Conservation (phyloP, 2,797 vertebrate genomes). For the Holocentrus rufus region DNA sequence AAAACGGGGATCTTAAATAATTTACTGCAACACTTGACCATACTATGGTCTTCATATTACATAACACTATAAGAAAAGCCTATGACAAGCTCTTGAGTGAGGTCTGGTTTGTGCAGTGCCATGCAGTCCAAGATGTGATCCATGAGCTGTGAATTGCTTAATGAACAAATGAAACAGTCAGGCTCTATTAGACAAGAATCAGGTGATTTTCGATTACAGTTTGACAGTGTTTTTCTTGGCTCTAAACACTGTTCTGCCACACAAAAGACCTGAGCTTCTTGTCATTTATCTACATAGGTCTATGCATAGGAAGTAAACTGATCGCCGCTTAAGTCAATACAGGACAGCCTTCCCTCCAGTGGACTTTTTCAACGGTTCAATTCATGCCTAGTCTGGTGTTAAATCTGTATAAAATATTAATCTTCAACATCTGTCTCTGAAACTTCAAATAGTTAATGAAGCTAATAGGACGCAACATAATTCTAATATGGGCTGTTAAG, state of each 20-base stretch:
- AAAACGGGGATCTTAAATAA: conserved; percentile 22
- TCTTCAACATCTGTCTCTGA: background rate
- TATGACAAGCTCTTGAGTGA: background rate
- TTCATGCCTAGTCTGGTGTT: background rate
- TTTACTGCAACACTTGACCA: conserved; percentile 18
- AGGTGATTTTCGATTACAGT: conserved; percentile 49
- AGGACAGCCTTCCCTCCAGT: background rate
- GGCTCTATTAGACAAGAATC: conserved; percentile 39
- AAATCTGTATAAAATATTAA: background rate
- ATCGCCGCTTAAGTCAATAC: background rate
- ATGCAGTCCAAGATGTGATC: conserved; percentile 7
- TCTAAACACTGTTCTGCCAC: conserved; percentile 4
- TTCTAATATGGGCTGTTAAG: conserved; percentile 31
- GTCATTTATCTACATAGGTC: background rate
- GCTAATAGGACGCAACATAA: conserved; percentile 7
- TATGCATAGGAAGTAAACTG: background rate
- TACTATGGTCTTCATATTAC: background rate
- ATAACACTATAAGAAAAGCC: background rate
- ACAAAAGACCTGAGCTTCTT: conserved; percentile 1
- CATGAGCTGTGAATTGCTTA: conserved; percentile 18
- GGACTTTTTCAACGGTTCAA: background rate
- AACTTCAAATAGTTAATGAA: background rate
- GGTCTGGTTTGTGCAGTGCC: conserved; percentile 5
- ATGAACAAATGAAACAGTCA: conserved; percentile 32
- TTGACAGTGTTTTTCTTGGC: conserved; percentile 6